Conservation (phyloP, 23 tunicate species). For the Aplidium turbinatum region DNA sequence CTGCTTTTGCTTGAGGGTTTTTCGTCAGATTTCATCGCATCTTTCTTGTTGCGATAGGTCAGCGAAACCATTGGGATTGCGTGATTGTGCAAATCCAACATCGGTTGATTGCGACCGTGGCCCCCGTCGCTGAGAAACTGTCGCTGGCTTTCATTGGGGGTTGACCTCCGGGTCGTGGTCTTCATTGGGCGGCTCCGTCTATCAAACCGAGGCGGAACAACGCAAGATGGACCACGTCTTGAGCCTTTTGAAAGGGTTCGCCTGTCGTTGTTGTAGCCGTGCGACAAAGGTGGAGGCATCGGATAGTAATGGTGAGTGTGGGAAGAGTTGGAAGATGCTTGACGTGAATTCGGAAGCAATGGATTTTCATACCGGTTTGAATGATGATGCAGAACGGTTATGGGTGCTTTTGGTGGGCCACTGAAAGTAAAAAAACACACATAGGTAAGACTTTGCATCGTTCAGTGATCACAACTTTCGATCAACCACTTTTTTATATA, state of each 20-base stretch:
- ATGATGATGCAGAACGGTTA: slow-evolving; percentile 66
- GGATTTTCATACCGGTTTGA: slow-evolving; percentile 31
- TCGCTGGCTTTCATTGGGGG: too few relatives aligned
- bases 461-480: too few relatives aligned
- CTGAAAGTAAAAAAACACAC: slow-evolving; percentile 20
- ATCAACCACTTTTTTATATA: too few relatives aligned
- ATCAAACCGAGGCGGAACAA: slow-evolving; percentile 14
- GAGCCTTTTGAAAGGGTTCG: background rate
- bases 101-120: slow-evolving; percentile 10
- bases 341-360: background rate
- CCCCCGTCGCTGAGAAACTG: background rate
- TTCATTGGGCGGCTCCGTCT: background rate
- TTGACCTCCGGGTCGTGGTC: background rate
- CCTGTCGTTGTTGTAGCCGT: background rate
- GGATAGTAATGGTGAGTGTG: slow-evolving; percentile 27
- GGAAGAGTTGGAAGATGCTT: background rate
- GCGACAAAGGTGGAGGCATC: slow-evolving; percentile 10
- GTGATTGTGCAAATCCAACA: slow-evolving; percentile 80
- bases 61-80: slow-evolving; percentile 87
- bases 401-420: slow-evolving; percentile 52
- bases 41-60: slow-evolving; percentile 39
- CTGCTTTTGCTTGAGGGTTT: too few relatives aligned
- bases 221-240: slow-evolving; percentile 13
- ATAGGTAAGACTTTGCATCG: too few relatives aligned
- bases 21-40: too few relatives aligned